Evolutionary conservation across 2,113 vertebrate species (phyloP).

Genomic region (Cyanistes caeruleus): DNA sequence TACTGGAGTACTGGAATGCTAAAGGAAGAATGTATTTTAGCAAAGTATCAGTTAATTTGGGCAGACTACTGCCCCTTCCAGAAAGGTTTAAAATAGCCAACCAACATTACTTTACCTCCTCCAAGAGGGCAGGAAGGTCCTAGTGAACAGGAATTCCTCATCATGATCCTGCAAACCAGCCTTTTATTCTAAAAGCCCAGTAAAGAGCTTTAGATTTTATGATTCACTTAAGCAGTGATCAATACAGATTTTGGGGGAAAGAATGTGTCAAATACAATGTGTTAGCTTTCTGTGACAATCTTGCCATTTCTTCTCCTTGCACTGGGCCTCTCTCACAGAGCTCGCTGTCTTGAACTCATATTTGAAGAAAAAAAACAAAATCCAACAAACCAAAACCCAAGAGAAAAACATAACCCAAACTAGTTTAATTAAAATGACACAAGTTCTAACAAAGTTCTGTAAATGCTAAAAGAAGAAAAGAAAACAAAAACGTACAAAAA

Average conservation of each 20-base stretch:
- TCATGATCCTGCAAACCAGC: background rate
- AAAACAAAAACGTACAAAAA: slow-evolving; percentile 86
- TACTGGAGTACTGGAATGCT: background rate
- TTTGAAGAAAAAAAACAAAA: background rate
- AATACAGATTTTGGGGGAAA: background rate
- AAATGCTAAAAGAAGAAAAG: background rate
- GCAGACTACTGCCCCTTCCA: background rate
- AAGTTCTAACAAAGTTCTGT: background rate
- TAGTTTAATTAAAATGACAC: background rate
- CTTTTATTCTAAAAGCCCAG: background rate
- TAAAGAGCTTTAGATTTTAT: background rate
- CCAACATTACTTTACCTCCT: background rate
- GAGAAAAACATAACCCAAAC: background rate
- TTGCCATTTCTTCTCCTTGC: background rate
- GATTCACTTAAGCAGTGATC: background rate
- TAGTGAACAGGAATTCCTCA: background rate
- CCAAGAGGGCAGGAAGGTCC: background rate
- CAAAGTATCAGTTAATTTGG: background rate
- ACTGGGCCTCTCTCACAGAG: background rate
- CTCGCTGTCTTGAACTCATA: rapidly evolving
- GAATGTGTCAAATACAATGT: background rate
- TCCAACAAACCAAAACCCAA: background rate
- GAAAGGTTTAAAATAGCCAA: background rate
- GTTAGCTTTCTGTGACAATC: background rate
- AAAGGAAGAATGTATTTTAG: background rate